A percentile compares a stretch with the other conserved stretches of the same genome.
Conservation (phyloP, 2,113 vertebrate species). For the Onychostruthus taczanowskii region DNA sequence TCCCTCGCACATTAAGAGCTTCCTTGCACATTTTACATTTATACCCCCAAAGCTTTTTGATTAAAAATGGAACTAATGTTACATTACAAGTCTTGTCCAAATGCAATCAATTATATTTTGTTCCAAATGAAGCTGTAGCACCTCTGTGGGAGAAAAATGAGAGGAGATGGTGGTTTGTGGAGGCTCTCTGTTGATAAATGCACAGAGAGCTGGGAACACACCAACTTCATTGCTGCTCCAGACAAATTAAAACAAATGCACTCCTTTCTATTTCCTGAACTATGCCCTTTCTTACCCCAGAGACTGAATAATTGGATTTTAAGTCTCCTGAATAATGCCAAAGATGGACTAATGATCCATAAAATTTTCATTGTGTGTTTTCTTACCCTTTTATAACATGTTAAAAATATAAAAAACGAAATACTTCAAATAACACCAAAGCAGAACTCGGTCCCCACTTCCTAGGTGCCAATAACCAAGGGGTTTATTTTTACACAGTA, state of each 20-base stretch:
- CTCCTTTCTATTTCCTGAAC: not conserved
- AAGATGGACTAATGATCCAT: not conserved
- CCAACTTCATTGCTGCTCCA: not conserved
- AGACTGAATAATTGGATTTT: not conserved
- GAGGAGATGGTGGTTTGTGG: not conserved
- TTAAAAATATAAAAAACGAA: not conserved
- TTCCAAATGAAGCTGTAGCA: not conserved
- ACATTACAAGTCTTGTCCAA: not conserved
- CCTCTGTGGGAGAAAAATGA: conserved; percentile 7
- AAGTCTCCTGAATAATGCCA: not conserved
- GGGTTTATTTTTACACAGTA: not conserved
- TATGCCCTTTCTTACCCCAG: not conserved
- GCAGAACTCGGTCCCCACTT: not conserved
- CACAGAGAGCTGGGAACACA: not conserved
- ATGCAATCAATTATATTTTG: conserved; percentile 12
- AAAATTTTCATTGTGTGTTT: not conserved
- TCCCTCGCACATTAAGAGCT: not conserved
- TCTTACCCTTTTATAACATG: not conserved
- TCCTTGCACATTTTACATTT: not conserved
- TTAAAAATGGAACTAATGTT: conserved; percentile 7
- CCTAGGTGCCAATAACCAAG: not conserved
- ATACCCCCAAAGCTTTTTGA: not conserved
- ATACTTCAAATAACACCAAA: not conserved
- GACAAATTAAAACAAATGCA: conserved; percentile 42
- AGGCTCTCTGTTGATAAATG: conserved; percentile 10